Evolutionary conservation across 1,140 invertebrate species (phyloP).

Genomic region (Drosophila kepulauana): DNA sequence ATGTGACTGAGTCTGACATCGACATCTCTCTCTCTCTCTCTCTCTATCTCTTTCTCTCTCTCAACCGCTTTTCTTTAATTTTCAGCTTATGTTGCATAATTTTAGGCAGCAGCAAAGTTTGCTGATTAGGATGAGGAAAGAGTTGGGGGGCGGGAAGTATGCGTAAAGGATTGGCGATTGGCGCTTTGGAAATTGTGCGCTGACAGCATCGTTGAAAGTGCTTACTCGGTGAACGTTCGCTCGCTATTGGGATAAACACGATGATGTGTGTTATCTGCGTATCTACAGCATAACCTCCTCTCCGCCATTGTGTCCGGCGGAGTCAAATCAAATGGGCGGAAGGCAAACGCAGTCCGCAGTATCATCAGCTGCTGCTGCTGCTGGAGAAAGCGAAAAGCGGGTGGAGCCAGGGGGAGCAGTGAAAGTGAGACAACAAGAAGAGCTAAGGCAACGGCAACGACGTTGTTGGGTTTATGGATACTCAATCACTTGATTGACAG

Average conservation of each 20-base stretch:
- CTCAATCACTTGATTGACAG: slow-evolving; percentile 75
- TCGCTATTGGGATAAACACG: slow-evolving; percentile 1
- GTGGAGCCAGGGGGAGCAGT: not conserved
- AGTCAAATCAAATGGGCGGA: slow-evolving; percentile 41
- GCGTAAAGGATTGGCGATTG: slow-evolving; percentile 18
- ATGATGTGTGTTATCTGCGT: slow-evolving; percentile 38
- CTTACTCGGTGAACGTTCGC: slow-evolving; percentile 1
- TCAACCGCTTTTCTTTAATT: slow-evolving; percentile 64
- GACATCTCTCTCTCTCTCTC: too few species aligned
- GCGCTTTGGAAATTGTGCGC: slow-evolving; percentile 40
- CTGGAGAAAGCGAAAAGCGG: not conserved
- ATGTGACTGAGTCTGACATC: not conserved
- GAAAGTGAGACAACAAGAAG: not conserved
- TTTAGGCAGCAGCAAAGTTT: slow-evolving; percentile 37
- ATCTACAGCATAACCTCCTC: not conserved
- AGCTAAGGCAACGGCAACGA: not conserved
- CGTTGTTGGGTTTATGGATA: slow-evolving; percentile 37
- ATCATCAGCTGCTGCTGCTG: not conserved
- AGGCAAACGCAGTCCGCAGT: slow-evolving; percentile 23
- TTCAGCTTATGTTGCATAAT: slow-evolving; percentile 81
- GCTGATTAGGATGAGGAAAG: too few species aligned
- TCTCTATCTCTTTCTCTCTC: too few species aligned
- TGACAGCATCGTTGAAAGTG: slow-evolving; percentile 43
- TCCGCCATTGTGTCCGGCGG: not conserved
- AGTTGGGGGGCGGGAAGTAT: too few species aligned